Base-by-base conservation (phyloP, 2,113 vertebrate genomes). In the Lipotes vexillifer region DNA sequence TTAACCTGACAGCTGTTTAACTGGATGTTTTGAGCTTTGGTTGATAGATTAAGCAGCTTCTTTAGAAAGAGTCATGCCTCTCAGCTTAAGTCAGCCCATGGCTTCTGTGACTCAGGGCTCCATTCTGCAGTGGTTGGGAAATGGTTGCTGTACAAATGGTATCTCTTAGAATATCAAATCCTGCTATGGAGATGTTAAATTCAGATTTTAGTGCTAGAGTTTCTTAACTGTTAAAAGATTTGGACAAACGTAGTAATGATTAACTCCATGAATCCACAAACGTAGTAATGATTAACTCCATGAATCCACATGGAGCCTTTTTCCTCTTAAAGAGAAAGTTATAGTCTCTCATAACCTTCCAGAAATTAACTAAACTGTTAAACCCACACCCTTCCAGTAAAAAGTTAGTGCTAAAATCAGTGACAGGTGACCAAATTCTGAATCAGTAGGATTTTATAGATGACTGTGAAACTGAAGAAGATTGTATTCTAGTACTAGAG, bases 181-280 rank as follows among this genome's bases (percentile, higher is more conserved):
- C 5, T 94, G 29, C 80, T 88, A 8, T 57, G 75, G 52, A 95
- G 41, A 69, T 96, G 65, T 57, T 41, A 71, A 74, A 63, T 77
- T 88, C 18, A 77, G 41, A 94, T 97, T 96, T 93, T 89, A 94
- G 23, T 72, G 8, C 80, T 90, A 69, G 66, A 61, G n/a, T 31
- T 96, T 93, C 46, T 66, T 89, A 85, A 85, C 29, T 92, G 9
- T 87, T 93, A 41, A 1, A 83, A 71, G 13, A 63, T 92, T 92
- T 90, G 25, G 3, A 63, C 23, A 68, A 23, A 65, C 80, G 25
- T 66, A 65, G 29, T 74, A 68, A 83, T 74, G 36, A 71, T 83
- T 83, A 93, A 81, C 15, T 71, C 57, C 69, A 12, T 88, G 77
- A 93, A 72, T 93, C 41, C 86, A 78, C n/a, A 10, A 23, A 65